Base-by-base conservation (phyloP, 2,797 vertebrate species). In the Enteromius treurensis region DNA sequence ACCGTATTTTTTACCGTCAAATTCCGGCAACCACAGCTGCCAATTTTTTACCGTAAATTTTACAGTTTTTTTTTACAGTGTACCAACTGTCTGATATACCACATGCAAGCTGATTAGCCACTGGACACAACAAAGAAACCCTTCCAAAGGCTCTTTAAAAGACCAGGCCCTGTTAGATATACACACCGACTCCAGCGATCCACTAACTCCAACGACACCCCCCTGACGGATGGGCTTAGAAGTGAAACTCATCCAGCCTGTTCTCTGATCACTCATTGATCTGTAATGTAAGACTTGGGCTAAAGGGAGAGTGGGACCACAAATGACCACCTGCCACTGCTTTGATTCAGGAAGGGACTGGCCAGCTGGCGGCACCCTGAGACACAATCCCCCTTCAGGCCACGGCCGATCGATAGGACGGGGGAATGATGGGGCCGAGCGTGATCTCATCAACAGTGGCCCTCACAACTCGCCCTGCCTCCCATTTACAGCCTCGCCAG, bases 381-480 rank as follows among this genome's bases (percentile, higher is more conserved):
- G 84, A 82, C 79, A 47, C 84, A 80, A 87, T 82, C 71, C 60
- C 81, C 77, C 81, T 85, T 76, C 80, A 80, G 82, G 78, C 69
- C 75, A 26, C 19, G 13, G 80, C 9, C 60, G 65, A 89, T 89
- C 88, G 87, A 88, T 89, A 87, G 42, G 78, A 78, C 21, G 32
- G 64, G 92, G 79, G 91, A 91, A 92, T 91, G 92, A 93, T 91
- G 90, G 89, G 81, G 42, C 55, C 60, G 47, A 14, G 89, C 79
- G 84, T 90, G 90, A 94, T 93, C 91, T 93, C 93, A 93, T 94
- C 93, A 94, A 90, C 83, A 89, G 89, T 89, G 90, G 90, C 90
- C 81, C 85, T 93, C 90, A 87, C 87, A 88, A 90, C 90, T 91
- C 91, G 91, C 92, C 89, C 87, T 87, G 88, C 88, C 79, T 68